Evolutionary conservation across 2,797 vertebrate genomes (phyloP), one percentile per base, ranked within the genome.

Genomic region (Notolepis coatsorum): DNA sequence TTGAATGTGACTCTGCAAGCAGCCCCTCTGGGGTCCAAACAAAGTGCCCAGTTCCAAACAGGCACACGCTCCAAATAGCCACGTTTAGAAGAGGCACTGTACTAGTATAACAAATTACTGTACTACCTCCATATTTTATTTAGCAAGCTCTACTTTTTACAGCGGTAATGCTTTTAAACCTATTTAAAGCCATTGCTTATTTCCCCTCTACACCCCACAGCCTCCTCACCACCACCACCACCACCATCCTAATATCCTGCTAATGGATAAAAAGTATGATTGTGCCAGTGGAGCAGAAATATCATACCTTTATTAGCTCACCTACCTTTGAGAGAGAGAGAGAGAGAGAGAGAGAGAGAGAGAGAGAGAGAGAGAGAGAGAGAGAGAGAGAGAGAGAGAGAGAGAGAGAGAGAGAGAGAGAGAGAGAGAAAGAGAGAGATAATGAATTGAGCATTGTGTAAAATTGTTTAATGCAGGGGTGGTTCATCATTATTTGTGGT

Each of bases 401-500:
- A 27, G 73, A 48, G 62, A 51, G 75, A 53, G 66, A 61, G 69
- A 2, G 63, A 21, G 35, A 43, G 41, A 21, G 17, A 45, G 20
- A 23, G 43, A 46, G 43, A 12, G 43, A 49, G 47, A 49, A 61
- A 76, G 82, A 72, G 77, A 76, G 80, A 62, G 75, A 84, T 92
- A 93, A 93, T 92, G 91, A 93, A 93, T 92, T 92, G 92, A 89
- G 88, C 75, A 90, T 92, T 89, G 91, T 92, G 88, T 90, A 92
- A 92, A 91, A 91, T 91, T 91, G 89, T 93, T 91, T 91, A 93
- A 93, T 92, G 86, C 87, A 84, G 87, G 84, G 89, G 91, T 91
- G 92, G 92, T 93, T 91, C 89, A 93, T 93, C 93, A 93, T 94
- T 94, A 94, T 94, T 93, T 93, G 92, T 89, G 90, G 88, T 56